A percentile compares a stretch with the other conserved stretches of the same genome.
phyloP scores from a whole-genome alignment of 2,797 vertebrate genomes.

The Acipenser oxyrinchus region DNA sequence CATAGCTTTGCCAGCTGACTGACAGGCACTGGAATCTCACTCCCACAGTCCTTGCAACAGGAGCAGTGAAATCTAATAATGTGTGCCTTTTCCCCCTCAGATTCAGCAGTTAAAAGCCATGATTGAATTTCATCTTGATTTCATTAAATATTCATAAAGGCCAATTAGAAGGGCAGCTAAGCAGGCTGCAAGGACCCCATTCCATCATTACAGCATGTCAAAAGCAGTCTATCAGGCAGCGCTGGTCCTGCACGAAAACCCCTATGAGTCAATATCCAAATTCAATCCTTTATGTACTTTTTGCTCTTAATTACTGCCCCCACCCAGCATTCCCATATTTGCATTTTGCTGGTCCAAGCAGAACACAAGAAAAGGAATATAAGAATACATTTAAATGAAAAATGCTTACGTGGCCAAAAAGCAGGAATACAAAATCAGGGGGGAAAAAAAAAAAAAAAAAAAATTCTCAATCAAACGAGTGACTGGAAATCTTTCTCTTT shows the following conservation, averaged over 20 bases:
- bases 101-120: slow-evolving; percentile 78
- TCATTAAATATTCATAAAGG: slow-evolving; percentile 93
- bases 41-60: slow-evolving; percentile 26
- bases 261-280: slow-evolving; percentile 54
- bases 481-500: slow-evolving; percentile 67
- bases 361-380: slow-evolving; percentile 32
- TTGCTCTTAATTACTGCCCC: slow-evolving; percentile 54
- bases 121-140: slow-evolving; percentile 86
- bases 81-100: slow-evolving; percentile 29
- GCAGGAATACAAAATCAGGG: slow-evolving; percentile 61
- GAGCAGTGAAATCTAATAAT: slow-evolving; percentile 64
- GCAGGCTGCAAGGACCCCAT: slow-evolving; percentile 64
- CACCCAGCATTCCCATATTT: slow-evolving; percentile 43
- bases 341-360: slow-evolving; percentile 43
- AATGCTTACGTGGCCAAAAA: slow-evolving; percentile 58
- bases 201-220: slow-evolving; percentile 68
- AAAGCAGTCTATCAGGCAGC: slow-evolving; percentile 55
- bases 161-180: slow-evolving; percentile 88
- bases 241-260: slow-evolving; percentile 56
- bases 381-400: slow-evolving; percentile 55
- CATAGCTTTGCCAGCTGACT: slow-evolving; percentile 51
- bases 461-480: slow-evolving; percentile 54
- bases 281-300: slow-evolving; percentile 54
- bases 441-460: slow-evolving; percentile 42
- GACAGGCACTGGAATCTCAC: slow-evolving; percentile 33